Evolutionary conservation across 2,113 vertebrate species (phyloP).

Genomic region (Chascanopsetta lugubris): DNA sequence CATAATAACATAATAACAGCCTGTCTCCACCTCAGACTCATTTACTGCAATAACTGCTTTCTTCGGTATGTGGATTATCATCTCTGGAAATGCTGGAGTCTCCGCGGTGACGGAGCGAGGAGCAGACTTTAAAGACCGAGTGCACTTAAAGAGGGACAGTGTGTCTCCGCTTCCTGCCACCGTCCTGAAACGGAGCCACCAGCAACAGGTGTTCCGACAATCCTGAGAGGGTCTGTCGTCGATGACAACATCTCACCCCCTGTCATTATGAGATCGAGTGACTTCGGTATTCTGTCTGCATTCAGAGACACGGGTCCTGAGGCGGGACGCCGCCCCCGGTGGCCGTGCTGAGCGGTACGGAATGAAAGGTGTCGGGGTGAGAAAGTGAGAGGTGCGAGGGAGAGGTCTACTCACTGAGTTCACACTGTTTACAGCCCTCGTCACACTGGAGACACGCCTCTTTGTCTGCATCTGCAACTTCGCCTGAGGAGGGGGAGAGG

Average conservation of each 20-base stretch:
- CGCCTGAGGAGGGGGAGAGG: slow-evolving; percentile 73
- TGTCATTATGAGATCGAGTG: too few relatives aligned
- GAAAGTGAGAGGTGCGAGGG: slow-evolving; percentile 1
- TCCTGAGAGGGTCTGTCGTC: too few relatives aligned
- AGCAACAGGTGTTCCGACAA: too few relatives aligned
- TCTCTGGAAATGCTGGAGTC: slow-evolving; percentile 24
- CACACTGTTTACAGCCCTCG: slow-evolving; percentile 87
- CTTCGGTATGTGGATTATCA: slow-evolving; percentile 32
- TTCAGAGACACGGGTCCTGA: too few relatives aligned
- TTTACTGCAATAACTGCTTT: slow-evolving; percentile 62
- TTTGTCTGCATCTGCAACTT: slow-evolving; percentile 77
- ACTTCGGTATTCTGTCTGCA: too few relatives aligned
- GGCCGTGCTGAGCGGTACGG: background rate
- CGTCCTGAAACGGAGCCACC: too few relatives aligned
- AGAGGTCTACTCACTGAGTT: slow-evolving; percentile 78
- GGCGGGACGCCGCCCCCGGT: too few relatives aligned
- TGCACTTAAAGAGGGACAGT: too few relatives aligned
- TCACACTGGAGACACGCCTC: slow-evolving; percentile 86
- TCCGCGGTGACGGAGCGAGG: slow-evolving; percentile 6
- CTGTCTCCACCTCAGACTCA: slow-evolving; percentile 55
- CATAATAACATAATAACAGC: slow-evolving; percentile 67
- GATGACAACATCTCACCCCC: too few relatives aligned
- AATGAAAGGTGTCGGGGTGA: background rate
- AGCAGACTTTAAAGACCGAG: background rate
- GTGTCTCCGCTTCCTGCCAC: too few relatives aligned